phyloP scores from a whole-genome alignment of 2,113 vertebrate genomes.

The Scatophagus argus region DNA sequence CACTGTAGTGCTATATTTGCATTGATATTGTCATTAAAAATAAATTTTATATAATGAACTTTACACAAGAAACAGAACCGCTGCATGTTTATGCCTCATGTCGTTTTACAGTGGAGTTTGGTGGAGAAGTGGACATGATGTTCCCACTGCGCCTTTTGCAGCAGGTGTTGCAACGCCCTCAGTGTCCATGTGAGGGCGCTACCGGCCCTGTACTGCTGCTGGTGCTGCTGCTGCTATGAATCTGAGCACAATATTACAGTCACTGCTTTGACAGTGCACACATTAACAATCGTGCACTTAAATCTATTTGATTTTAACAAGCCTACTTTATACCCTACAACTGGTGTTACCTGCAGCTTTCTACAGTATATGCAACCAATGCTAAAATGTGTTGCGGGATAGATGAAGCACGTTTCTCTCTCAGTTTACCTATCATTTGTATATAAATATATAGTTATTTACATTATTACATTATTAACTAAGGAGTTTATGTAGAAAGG shows the following conservation, averaged over 20 bases:
- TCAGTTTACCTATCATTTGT: too few species aligned
- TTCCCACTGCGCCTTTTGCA: constrained; percentile 52
- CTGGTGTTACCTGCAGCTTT: background rate
- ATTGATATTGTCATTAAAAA: constrained; percentile 89
- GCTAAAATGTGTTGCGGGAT: background rate
- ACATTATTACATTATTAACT: background rate
- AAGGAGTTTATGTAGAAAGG: background rate
- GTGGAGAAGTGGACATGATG: constrained; percentile 50
- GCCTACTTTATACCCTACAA: background rate
- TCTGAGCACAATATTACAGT: background rate
- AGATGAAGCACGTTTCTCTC: background rate
- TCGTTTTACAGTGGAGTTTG: constrained; percentile 9
- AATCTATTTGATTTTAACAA: background rate
- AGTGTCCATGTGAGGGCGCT: constrained; percentile 55
- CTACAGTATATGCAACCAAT: background rate
- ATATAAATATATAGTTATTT: too few species aligned
- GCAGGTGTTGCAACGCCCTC: constrained; percentile 47
- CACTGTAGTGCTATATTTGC: constrained; percentile 90
- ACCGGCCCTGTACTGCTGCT: background rate
- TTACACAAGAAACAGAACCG: constrained; percentile 82
- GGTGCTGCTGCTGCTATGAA: background rate
- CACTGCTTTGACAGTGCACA: background rate
- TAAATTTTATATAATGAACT: constrained; percentile 90
- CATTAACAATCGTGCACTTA: background rate
- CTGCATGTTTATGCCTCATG: constrained; percentile 49